Base-by-base conservation (phyloP, 92 coral and sea anemone genomes). In the Porites evermanni region DNA sequence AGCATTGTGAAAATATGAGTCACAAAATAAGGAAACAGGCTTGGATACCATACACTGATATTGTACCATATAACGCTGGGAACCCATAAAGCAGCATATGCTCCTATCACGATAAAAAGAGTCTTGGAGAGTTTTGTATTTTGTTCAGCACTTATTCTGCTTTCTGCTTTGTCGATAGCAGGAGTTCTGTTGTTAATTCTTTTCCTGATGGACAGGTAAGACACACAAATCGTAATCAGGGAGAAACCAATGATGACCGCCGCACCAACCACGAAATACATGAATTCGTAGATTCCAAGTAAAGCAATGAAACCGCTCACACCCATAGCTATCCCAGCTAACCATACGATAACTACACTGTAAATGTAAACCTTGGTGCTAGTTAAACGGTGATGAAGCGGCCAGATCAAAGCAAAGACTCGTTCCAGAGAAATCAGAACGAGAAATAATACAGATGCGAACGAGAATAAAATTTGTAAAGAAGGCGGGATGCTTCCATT, bases 361-460 rank as follows among this genome's bases (percentile, higher is more conserved):
- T 20, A 47, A 47, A 79, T 65, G 63, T 79, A 79, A 13, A 47
- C 7, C 21, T 13, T 66, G 73, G 32, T 19, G 32, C 83, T 66
- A n/a, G 63, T 23, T 0, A 20, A 53, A 50, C 83, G 63, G 66
- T 79, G 83, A 6, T 64, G 74, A 4, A 79, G 21, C 50, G 73
- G 83, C 74, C 73, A 79, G 13, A 79, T 67, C 44, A 79, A 14
- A 65, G 83, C 83, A 66, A 47, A 79, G 7, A 63, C 73, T 18
- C 83, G 47, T 67, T 79, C 74, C 50, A 79, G 19, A 12, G 83
- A 68, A 52, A 65, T 79, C 50, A 79, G 47, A 12, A 18, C 72
- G 6, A 64, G 73, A 53, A n/a, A 79, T 19, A 65, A 79, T 12
- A 79, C 11, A 7, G 74, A 79, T 6, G 54, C 63, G 14, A 1